A percentile compares a stretch with the other conserved stretches of the same genome.
Conservation (phyloP, 2,113 vertebrate genomes). For the Danionella cerebrum region DNA sequence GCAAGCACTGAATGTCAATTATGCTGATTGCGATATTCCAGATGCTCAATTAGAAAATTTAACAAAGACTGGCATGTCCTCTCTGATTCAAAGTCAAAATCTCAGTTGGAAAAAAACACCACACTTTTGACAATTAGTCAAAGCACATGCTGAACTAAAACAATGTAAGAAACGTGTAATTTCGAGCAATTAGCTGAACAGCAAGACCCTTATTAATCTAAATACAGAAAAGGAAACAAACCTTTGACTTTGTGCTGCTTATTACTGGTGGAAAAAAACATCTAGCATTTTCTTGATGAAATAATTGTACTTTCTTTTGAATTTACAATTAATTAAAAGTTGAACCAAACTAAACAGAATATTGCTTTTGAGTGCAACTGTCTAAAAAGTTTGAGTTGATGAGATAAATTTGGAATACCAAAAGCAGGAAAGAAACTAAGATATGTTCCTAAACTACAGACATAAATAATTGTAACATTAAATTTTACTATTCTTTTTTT, state of each 20-base stretch:
- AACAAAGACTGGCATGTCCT: background rate
- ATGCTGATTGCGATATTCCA: background rate
- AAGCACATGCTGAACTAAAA: background rate
- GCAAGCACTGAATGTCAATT: background rate
- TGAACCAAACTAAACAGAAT: too few species aligned
- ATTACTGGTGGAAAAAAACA: background rate
- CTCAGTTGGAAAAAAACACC: background rate
- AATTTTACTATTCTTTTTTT: too few species aligned
- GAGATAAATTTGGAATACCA: too few species aligned
- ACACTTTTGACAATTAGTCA: background rate
- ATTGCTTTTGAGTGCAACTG: too few species aligned
- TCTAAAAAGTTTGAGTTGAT: too few species aligned
- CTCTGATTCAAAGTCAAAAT: background rate
- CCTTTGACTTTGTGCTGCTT: background rate
- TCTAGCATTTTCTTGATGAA: background rate
- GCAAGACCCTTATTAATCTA: background rate
- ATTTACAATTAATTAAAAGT: background rate
- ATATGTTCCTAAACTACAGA: too few species aligned
- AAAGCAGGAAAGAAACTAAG: too few species aligned
- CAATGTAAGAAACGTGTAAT: background rate
- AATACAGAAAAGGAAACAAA: background rate
- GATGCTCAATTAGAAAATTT: background rate
- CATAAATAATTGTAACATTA: too few species aligned
- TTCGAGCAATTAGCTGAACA: background rate
- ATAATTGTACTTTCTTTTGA: background rate